A percentile compares a stretch with the other conserved stretches of the same genome.
These are phyloP conservation scores for Dipodomys merriami DNA, from an alignment of 2,113 vertebrate species.

Conservation along the genomic window DNA sequence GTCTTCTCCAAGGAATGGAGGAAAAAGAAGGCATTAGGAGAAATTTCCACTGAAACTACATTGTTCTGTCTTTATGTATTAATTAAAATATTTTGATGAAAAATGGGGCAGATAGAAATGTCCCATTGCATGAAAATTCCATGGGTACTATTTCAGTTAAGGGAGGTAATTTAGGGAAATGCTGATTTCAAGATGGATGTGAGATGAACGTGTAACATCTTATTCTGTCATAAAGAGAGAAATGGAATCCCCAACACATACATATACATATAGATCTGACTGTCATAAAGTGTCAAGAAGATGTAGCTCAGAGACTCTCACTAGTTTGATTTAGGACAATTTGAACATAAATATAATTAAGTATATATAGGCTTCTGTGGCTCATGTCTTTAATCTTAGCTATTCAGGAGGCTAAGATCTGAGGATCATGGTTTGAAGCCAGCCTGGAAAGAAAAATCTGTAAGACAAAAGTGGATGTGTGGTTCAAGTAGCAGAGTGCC, in stretches of 20 bases:
- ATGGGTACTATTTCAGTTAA: neutral
- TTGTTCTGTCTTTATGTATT: slow-evolving; percentile 38
- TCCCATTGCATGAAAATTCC: neutral
- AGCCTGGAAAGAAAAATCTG: too few species aligned
- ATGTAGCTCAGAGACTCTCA: neutral
- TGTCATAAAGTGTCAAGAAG: neutral
- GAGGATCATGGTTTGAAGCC: too few species aligned
- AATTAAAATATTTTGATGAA: slow-evolving; percentile 34
- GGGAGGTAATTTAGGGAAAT: slow-evolving; percentile 4
- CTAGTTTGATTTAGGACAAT: neutral
- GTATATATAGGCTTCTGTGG: too few species aligned
- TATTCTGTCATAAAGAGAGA: neutral
- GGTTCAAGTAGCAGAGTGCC: too few species aligned
- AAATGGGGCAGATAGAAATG: neutral
- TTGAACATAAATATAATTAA: neutral
- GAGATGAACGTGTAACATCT: neutral
- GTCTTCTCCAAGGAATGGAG: slow-evolving; percentile 57
- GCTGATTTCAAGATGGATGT: neutral
- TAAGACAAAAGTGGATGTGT: too few species aligned
- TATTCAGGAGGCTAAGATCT: too few species aligned
- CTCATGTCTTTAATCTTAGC: too few species aligned
- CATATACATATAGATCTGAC: too few species aligned
- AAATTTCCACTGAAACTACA: slow-evolving; percentile 65
- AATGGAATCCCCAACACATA: neutral
- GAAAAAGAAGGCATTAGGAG: slow-evolving; percentile 56